phyloP scores from a whole-genome alignment of 2,888 invertebrate genomes.

The Dolichopus griseipennis region DNA sequence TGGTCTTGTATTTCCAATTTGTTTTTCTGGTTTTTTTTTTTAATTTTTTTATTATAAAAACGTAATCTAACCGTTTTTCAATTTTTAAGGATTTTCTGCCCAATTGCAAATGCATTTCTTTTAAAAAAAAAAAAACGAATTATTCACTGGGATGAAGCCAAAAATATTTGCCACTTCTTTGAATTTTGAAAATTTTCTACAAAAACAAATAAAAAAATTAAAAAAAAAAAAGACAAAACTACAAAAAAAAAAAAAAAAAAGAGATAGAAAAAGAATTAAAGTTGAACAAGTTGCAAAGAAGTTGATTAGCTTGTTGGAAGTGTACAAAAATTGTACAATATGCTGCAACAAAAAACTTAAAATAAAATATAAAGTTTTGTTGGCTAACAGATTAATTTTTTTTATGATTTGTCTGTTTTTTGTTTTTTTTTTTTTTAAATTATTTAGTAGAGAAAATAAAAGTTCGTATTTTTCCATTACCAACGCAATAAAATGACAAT shows the following conservation, averaged over 20 bases:
- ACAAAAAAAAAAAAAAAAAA: not conserved
- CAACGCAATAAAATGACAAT: too few species aligned
- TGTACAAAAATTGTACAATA: not conserved
- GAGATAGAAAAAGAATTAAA: not conserved
- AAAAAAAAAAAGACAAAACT: not conserved
- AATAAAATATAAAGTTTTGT: not conserved
- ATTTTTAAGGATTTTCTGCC: not conserved
- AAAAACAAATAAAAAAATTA: too few species aligned
- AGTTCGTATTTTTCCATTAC: too few species aligned
- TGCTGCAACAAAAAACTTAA: not conserved
- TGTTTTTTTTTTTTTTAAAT: too few species aligned
- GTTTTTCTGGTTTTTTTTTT: too few species aligned
- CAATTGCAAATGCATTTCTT: not conserved
- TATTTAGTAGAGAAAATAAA: too few species aligned
- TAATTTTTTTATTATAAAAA: not conserved
- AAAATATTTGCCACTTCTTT: not conserved
- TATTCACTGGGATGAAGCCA: not conserved
- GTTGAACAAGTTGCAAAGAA: not conserved
- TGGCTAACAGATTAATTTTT: not conserved
- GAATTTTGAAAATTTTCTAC: too few species aligned
- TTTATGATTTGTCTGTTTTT: not conserved
- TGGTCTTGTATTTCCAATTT: too few species aligned
- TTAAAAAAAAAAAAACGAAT: not conserved
- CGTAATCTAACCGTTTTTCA: not conserved
- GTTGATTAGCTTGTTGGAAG: constrained; percentile 4